A percentile compares a stretch with the other conserved stretches of the same genome.
These are phyloP conservation scores for Falco naumanni DNA, from an alignment of 2,797 vertebrate genomes.

Conservation along the genomic window DNA sequence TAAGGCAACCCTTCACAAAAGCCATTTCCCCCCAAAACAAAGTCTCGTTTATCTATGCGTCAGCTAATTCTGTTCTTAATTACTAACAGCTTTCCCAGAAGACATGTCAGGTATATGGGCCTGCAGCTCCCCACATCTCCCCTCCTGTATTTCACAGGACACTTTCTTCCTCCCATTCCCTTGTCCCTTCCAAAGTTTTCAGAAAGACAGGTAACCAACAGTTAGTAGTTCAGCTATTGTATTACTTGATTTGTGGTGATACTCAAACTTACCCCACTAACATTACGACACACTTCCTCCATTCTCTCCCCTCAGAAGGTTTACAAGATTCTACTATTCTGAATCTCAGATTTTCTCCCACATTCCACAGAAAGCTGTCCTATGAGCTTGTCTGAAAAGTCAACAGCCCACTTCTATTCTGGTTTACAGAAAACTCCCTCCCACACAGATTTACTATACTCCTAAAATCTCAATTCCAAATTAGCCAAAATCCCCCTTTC, in stretches of 20 bases:
- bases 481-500: neutral
- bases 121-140: neutral
- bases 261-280: neutral
- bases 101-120: neutral
- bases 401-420: neutral
- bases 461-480: neutral
- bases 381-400: neutral
- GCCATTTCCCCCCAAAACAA: neutral
- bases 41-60: neutral
- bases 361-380: neutral
- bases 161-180: neutral
- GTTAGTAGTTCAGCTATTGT: neutral
- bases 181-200: neutral
- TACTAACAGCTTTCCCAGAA: neutral
- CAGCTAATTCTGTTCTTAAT: neutral
- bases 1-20: neutral
- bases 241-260: neutral
- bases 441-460: neutral
- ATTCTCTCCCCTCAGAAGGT: neutral
- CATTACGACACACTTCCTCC: neutral
- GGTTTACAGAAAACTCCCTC: neutral
- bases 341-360: neutral
- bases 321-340: neutral
- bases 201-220: neutral
- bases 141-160: neutral